These are phyloP conservation scores for Neogale vison DNA, from an alignment of 2,113 vertebrate genomes.

Conservation along the genomic window DNA sequence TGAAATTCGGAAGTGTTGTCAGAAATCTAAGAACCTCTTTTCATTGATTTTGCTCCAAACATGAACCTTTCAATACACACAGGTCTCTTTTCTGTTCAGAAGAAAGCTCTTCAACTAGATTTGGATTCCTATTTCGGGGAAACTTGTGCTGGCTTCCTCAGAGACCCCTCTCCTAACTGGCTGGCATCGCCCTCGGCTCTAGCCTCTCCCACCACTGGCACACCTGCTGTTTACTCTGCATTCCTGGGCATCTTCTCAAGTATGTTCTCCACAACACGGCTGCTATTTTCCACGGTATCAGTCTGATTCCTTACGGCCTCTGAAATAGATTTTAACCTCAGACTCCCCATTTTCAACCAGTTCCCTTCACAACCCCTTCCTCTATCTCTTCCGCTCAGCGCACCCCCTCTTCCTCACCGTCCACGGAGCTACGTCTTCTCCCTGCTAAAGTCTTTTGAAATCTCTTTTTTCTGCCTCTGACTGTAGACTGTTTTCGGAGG, in stretches of 20 bases:
- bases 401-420: rapidly evolving
- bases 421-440: background rate
- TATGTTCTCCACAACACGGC: background rate
- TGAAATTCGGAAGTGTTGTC: background rate
- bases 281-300: background rate
- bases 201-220: background rate
- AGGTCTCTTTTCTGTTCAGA: background rate
- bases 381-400: background rate
- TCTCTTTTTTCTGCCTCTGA: background rate
- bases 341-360: background rate
- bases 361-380: background rate
- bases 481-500: background rate
- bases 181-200: background rate
- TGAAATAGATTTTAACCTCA: background rate
- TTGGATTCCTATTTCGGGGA: background rate
- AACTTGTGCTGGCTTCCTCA: background rate
- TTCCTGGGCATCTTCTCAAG: background rate
- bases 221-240: background rate
- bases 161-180: rapidly evolving
- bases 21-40: background rate
- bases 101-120: background rate
- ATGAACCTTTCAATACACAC: background rate
- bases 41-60: background rate
- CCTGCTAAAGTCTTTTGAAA: background rate
- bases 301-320: background rate